phyloP scores from a whole-genome alignment of 2,888 invertebrate species.

The Drosophila mayaguana region DNA sequence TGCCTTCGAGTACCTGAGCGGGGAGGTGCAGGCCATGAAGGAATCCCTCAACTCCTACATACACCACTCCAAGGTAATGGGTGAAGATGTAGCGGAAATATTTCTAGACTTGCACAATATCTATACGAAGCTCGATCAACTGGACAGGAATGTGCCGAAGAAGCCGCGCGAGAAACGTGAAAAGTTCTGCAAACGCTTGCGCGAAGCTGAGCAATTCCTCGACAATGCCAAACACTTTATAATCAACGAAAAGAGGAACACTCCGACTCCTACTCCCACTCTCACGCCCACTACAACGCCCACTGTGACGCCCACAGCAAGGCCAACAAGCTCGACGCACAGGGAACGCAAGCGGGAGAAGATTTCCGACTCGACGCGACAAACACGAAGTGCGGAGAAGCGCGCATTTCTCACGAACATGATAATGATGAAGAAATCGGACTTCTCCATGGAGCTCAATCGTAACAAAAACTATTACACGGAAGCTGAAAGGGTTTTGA shows the following conservation, averaged over 20 bases:
- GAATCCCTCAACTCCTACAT: constrained; percentile 17
- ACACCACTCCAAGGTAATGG: constrained; percentile 30
- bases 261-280: no score
- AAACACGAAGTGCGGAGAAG: not conserved
- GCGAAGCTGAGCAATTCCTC: constrained; percentile 27
- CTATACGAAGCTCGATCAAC: constrained; percentile 45
- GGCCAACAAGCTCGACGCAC: not conserved
- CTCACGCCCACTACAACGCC: not conserved
- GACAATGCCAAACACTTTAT: constrained; percentile 40
- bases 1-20: constrained; percentile 8
- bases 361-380: rapidly evolving
- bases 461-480: constrained; percentile 25
- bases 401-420: constrained; percentile 41
- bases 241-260: constrained; percentile 7
- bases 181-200: constrained; percentile 7
- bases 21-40: constrained; percentile 33
- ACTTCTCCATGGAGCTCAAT: constrained; percentile 51
- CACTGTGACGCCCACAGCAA: not conserved
- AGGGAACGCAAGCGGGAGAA: not conserved
- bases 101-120: constrained; percentile 63
- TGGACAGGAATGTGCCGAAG: not conserved
- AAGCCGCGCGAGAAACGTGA: not conserved
- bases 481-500: constrained; percentile 23
- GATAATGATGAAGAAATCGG: constrained; percentile 49
- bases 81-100: constrained; percentile 62